Percentiles rank a stretch among this genome's conserved stretches.
These are phyloP conservation scores for Drosophila erecta DNA, from an alignment of 1,140 invertebrate species.

Conservation along the genomic window DNA sequence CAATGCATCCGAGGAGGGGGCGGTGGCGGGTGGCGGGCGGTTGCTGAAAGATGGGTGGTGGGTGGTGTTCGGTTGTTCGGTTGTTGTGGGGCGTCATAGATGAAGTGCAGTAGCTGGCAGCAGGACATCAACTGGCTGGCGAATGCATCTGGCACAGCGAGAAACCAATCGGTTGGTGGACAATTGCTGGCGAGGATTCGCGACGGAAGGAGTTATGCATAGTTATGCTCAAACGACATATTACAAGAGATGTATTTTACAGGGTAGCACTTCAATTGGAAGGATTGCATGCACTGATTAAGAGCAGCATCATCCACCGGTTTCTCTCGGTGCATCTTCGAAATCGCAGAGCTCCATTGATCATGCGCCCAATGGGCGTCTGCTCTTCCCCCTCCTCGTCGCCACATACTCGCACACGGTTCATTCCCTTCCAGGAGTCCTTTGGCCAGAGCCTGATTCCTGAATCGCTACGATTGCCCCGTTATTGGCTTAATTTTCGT, in stretches of 20 bases:
- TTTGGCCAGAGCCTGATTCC: constrained; percentile 39
- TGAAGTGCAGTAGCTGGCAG: constrained; percentile 6
- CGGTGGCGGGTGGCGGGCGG: neutral
- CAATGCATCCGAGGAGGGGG: constrained; percentile 47
- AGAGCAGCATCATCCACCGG: neutral
- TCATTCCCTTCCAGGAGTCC: constrained; percentile 28
- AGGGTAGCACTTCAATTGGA: neutral
- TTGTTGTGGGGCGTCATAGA: neutral
- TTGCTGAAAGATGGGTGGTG: neutral
- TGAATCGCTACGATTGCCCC: constrained; percentile 35
- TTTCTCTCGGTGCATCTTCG: constrained; percentile 21
- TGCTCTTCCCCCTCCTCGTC: neutral
- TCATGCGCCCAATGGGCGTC: constrained; percentile 48
- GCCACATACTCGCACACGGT: constrained; percentile 24
- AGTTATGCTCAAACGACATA: neutral
- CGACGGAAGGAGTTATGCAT: neutral
- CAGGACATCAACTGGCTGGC: constrained; percentile 24
- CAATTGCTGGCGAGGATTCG: neutral
- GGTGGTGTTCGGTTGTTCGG: no score
- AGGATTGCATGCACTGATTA: neutral
- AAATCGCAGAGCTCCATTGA: constrained; percentile 55
- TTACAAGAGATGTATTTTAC: no score
- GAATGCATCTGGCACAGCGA: constrained; percentile 30
- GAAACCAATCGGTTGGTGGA: constrained; percentile 3
- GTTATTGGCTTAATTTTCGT: constrained; percentile 80